Conservation (phyloP, 1,140 invertebrate genomes). For the Eciton burchellii region DNA sequence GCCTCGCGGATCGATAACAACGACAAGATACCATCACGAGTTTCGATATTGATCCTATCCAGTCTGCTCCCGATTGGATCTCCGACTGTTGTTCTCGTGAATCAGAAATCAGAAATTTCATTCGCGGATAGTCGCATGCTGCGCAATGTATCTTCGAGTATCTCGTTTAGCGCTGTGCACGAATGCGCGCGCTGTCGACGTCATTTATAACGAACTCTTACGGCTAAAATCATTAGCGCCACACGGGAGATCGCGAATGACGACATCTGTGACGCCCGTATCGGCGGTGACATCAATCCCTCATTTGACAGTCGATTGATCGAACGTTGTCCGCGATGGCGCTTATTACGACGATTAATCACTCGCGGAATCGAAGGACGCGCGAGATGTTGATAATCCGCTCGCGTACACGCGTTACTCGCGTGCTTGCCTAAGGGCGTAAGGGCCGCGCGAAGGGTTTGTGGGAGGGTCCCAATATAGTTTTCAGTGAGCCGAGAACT, state of each 20-base stretch:
- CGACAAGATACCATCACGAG: neutral
- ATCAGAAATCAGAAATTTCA: slow-evolving; percentile 2
- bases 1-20: neutral
- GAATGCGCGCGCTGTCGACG: neutral
- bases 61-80: too few relatives aligned
- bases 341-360: neutral
- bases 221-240: neutral
- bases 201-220: neutral
- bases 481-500: too few relatives aligned
- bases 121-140: neutral
- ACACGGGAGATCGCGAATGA: too few relatives aligned
- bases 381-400: neutral
- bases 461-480: too few relatives aligned
- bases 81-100: too few relatives aligned
- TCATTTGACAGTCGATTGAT: neutral
- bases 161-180: neutral
- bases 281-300: neutral
- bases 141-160: neutral
- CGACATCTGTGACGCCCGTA: neutral
- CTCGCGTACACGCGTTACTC: neutral
- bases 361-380: neutral
- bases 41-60: neutral
- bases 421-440: too few relatives aligned
- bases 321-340: neutral
- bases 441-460: too few relatives aligned